Base-by-base conservation (phyloP, 2,888 invertebrate genomes). In the Tetragnatha montana region DNA sequence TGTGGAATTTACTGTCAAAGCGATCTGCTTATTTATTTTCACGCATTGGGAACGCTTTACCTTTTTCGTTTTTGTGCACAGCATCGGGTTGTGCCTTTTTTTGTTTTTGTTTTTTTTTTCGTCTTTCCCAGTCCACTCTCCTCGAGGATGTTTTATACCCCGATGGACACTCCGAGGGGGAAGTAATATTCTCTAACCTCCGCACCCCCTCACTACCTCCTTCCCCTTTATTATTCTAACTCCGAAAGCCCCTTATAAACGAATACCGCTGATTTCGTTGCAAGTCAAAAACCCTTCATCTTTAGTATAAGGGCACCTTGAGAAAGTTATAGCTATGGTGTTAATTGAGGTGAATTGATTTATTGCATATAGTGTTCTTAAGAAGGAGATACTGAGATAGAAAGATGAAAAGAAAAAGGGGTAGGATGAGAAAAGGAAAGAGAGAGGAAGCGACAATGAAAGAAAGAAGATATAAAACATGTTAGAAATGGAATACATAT, bases 1-100 rank as follows among this genome's bases (percentile, higher is more conserved):
- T 60, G 8, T n/a, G 6, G 50, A 76, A 21, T 50, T 76, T 76
- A 51, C 19, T 17, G 76, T 21, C 50, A 49, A 76, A 50, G 35
- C 35, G 12, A 19, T 76, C 50, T 49, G 35, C 49, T 49, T 75
- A 51, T 76, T 76, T 76, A 21, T 49, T 76, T 49, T 51, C 51
- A 17, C 50, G 12, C 49, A 21, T 76, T 76, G n/a, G n/a, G 21
- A 4, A 4, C 35, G 35, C 35, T 35, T 35, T 35, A 35, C 35
- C 35, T 35, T 35, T 35, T 4, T 35, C 35, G 35, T 35, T 35
- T 35, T 35, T 35, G 35, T 35, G 35, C 35, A 35, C 35, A 35
- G 35, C 35, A 35, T 35, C 35, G 1, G 4, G 35, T 4, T 35
- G 35, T 35, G 35, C 35, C 10, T 60, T 60, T 60, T 60, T 60